Percentiles rank a stretch among this genome's conserved stretches.
Evolutionary conservation across 2,888 invertebrate genomes (phyloP).

Genomic region (Orthosia cruda): DNA sequence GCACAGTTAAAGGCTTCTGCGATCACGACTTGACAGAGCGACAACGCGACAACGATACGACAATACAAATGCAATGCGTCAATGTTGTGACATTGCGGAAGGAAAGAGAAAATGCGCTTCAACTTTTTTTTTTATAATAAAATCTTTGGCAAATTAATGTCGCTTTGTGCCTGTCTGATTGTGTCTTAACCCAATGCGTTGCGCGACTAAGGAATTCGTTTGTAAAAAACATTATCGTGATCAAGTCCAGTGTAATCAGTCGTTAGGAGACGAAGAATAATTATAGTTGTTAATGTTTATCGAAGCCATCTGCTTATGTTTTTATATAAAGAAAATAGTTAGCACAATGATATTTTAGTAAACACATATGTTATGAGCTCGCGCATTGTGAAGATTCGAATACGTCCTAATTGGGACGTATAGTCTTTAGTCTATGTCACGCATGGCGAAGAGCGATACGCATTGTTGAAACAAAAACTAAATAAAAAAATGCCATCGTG

Average conservation of each 20-base stretch:
- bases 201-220: conserved; percentile 35
- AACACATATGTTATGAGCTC: too few relatives aligned
- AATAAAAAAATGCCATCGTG: too few relatives aligned
- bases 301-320: conserved; percentile 1
- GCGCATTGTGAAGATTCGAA: too few relatives aligned
- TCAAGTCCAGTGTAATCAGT: conserved; percentile 33
- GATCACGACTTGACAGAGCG: too few relatives aligned
- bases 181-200: conserved; percentile 26
- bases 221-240: conserved; percentile 45
- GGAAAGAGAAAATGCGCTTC: too few relatives aligned
- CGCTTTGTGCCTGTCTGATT: not conserved
- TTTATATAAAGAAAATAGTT: conserved; percentile 21
- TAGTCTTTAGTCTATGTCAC: too few relatives aligned
- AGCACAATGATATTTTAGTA: too few relatives aligned
- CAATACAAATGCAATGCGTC: not conserved
- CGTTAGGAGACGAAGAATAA: conserved; percentile 19
- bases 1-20: conserved; percentile 19
- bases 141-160: not conserved
- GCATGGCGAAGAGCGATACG: too few relatives aligned
- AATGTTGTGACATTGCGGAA: too few relatives aligned
- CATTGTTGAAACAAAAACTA: too few relatives aligned
- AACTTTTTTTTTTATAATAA: too few relatives aligned
- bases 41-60: not conserved
- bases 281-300: conserved; percentile 28
- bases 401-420: too few relatives aligned